phyloP scores from a whole-genome alignment of 2,797 vertebrate species.

The Distichodus sexfasciatus region DNA sequence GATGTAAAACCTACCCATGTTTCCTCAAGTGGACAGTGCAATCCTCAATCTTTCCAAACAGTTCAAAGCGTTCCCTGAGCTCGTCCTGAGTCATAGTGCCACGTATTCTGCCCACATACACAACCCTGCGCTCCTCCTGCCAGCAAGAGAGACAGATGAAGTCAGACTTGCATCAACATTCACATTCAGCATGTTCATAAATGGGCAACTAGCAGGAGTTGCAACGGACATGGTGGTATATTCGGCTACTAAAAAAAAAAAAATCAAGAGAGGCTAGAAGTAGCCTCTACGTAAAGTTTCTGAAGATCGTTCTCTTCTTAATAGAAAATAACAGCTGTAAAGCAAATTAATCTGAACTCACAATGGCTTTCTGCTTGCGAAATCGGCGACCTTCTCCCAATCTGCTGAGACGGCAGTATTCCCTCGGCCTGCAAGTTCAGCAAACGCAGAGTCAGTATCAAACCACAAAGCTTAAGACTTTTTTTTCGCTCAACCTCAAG shows the following conservation, averaged over 20 bases:
- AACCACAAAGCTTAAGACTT: not conserved
- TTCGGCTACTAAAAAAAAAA: no score
- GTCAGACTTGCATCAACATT: not conserved
- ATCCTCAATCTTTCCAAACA: constrained; percentile 92
- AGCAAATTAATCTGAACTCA: constrained; percentile 52
- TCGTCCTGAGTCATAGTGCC: constrained; percentile 86
- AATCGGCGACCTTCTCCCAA: constrained; percentile 57
- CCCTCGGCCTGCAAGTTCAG: constrained; percentile 46
- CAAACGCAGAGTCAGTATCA: not conserved
- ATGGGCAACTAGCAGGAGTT: not conserved
- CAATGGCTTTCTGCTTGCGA: constrained; percentile 74
- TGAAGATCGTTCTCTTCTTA: no score
- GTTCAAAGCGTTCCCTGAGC: constrained; percentile 86
- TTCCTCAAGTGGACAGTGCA: constrained; percentile 93
- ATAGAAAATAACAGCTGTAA: no score
- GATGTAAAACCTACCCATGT: constrained; percentile 74
- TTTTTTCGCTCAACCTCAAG: no score
- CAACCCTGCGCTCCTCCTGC: constrained; percentile 93
- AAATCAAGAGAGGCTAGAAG: no score
- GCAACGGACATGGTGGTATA: no score
- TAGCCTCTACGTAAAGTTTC: no score
- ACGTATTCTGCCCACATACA: constrained; percentile 92
- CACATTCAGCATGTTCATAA: no score
- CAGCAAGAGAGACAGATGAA: not conserved
- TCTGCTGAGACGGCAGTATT: constrained; percentile 34